Conservation (phyloP, 2,888 invertebrate genomes). For the Dichetophora obliterata region DNA sequence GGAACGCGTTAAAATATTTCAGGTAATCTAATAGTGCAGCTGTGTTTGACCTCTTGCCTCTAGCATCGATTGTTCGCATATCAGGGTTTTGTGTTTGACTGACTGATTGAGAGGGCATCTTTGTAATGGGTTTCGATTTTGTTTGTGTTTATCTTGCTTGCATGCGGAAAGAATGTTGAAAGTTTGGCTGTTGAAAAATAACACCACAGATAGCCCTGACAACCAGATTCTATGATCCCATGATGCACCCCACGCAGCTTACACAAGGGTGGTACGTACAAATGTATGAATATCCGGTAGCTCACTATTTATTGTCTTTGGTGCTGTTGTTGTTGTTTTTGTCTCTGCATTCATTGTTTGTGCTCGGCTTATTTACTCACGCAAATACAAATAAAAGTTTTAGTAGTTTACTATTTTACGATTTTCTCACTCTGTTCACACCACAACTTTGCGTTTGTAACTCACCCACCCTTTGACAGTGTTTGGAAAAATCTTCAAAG, state of each 20-base stretch:
- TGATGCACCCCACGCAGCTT: not conserved
- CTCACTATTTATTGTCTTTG: not conserved
- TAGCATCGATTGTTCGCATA: not conserved
- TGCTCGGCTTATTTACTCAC: conserved; percentile 14
- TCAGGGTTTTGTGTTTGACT: not conserved
- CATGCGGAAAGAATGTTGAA: too few species aligned
- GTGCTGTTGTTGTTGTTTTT: not conserved
- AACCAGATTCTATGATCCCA: not conserved
- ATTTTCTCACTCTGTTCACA: not conserved
- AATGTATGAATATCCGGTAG: conserved; percentile 23
- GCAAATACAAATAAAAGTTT: conserved; percentile 13
- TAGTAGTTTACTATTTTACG: conserved; percentile 9
- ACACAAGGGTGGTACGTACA: not conserved
- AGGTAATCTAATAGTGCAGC: conserved; percentile 32
- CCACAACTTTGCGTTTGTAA: not conserved
- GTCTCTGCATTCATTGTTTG: not conserved
- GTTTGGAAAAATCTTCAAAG: conserved; percentile 24
- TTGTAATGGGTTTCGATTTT: conserved; percentile 7
- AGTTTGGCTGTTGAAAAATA: not conserved
- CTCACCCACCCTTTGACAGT: conserved; percentile 11
- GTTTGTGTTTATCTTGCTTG: not conserved
- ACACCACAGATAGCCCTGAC: not conserved
- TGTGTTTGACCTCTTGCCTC: conserved; percentile 30
- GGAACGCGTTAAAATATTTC: conserved; percentile 27
- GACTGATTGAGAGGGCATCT: not conserved